Percentiles rank a stretch among this genome's conserved stretches.
These are phyloP conservation scores for Engraulis encrasicolus DNA, from an alignment of 2,113 vertebrate genomes.

Conservation along the genomic window DNA sequence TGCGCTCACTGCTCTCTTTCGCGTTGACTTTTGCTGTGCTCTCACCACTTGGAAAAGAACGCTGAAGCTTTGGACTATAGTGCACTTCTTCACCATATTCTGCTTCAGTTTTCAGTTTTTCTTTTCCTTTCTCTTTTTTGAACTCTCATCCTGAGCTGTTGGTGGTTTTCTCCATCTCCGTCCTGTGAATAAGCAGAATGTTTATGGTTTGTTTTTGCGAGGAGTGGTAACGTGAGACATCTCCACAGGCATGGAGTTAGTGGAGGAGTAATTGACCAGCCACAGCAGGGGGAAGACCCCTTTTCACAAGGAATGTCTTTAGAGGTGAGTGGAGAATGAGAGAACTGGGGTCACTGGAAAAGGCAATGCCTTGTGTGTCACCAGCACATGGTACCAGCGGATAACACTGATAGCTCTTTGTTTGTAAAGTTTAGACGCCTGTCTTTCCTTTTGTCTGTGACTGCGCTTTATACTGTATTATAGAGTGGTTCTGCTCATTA, in stretches of 20 bases:
- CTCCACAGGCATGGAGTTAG: constrained; percentile 63
- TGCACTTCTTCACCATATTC: not conserved
- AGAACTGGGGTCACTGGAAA: not conserved
- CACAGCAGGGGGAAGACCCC: constrained; percentile 45
- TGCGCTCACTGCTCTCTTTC: not conserved
- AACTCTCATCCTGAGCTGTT: not conserved
- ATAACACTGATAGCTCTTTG: not conserved
- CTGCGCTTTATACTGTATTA: not conserved
- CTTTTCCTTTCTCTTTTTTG: not conserved
- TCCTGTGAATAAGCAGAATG: constrained; percentile 60
- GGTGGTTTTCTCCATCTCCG: not conserved
- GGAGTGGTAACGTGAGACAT: constrained; percentile 27
- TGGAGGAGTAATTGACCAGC: constrained; percentile 63
- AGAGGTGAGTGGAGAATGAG: constrained; percentile 60
- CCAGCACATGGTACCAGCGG: not conserved
- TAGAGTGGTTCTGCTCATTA: not conserved
- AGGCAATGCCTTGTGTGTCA: not conserved
- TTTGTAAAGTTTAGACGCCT: not conserved
- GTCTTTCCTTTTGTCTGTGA: not conserved
- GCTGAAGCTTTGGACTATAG: not conserved
- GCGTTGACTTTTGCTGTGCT: not conserved
- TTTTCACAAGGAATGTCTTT: not conserved
- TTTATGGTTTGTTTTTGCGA: constrained; percentile 50
- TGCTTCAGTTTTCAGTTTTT: not conserved
- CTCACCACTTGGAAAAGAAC: not conserved